These are phyloP conservation scores for Myotis planiceps DNA, from an alignment of 2,797 vertebrate species.

Conservation along the genomic window DNA sequence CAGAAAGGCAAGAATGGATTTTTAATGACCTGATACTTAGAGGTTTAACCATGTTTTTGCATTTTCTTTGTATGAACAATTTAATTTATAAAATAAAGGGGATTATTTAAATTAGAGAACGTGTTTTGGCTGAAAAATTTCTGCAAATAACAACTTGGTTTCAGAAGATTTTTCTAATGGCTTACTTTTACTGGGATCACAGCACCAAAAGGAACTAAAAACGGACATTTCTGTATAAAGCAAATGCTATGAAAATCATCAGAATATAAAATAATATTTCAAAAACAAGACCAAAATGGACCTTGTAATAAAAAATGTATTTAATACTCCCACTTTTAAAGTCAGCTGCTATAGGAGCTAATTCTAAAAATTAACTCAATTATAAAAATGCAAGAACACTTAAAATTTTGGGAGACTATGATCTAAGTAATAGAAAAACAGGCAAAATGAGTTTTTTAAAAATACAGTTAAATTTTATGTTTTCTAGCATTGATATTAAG, in stretches of 20 bases:
- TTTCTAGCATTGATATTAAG: neutral
- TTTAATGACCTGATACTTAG: slow-evolving; percentile 87
- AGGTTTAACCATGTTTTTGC: slow-evolving; percentile 82
- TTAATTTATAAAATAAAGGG: slow-evolving; percentile 80
- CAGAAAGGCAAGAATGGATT: slow-evolving; percentile 91
- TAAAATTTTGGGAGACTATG: neutral
- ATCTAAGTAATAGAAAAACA: neutral
- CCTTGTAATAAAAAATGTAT: neutral
- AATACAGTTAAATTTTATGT: neutral
- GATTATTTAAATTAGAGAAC: slow-evolving; percentile 77
- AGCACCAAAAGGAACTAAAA: neutral
- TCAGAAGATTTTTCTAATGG: slow-evolving; percentile 61
- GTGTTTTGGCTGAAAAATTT: slow-evolving; percentile 58
- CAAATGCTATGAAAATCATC: slow-evolving; percentile 42
- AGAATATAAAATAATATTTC: neutral
- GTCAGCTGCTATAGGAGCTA: neutral
- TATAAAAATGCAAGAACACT: neutral
- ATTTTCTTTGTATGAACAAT: slow-evolving; percentile 81
- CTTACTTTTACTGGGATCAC: slow-evolving; percentile 49
- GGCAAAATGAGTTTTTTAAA: neutral
- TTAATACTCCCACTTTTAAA: neutral
- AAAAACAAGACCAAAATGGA: neutral
- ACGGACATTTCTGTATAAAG: slow-evolving; percentile 33
- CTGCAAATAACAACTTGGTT: slow-evolving; percentile 36
- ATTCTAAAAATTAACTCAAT: slow-evolving; percentile 29